These are phyloP conservation scores for Lathamus discolor DNA, from an alignment of 2,113 vertebrate species.

Conservation along the genomic window DNA sequence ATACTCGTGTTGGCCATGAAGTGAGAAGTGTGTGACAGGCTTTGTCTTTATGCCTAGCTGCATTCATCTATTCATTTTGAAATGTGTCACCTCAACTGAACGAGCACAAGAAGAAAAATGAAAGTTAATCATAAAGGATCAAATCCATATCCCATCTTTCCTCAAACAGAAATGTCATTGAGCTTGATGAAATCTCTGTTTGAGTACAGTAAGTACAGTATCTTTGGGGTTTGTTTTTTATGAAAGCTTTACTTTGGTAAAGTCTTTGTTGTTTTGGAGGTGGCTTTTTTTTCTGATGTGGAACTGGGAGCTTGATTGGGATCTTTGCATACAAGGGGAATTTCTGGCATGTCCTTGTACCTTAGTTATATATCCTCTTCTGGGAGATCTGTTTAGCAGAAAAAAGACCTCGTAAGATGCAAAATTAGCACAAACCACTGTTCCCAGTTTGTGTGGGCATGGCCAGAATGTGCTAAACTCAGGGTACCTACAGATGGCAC, in stretches of 20 bases:
- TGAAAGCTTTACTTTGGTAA: not conserved
- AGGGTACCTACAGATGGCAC: not conserved
- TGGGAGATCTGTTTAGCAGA: not conserved
- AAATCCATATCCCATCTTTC: not conserved
- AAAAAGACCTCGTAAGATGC: not conserved
- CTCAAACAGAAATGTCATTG: constrained; percentile 3
- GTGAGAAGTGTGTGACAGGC: constrained; percentile 25
- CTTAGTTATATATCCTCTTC: not conserved
- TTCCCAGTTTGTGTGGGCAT: not conserved
- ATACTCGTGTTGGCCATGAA: not conserved
- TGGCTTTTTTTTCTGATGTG: not conserved
- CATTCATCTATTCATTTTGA: constrained; percentile 15
- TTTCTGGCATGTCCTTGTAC: not conserved
- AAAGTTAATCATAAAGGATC: not conserved
- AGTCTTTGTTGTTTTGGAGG: not conserved
- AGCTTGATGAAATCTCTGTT: constrained; percentile 5
- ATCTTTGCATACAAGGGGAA: not conserved
- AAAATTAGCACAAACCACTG: not conserved
- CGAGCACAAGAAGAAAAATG: not conserved
- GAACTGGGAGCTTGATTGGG: not conserved
- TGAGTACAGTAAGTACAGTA: not conserved
- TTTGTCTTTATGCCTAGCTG: not conserved
- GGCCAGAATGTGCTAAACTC: not conserved
- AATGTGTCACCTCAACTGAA: constrained; percentile 21
- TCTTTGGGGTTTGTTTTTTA: not conserved